phyloP scores from a whole-genome alignment of 2,797 vertebrate genomes.

The Lutjanus argentimaculatus region DNA sequence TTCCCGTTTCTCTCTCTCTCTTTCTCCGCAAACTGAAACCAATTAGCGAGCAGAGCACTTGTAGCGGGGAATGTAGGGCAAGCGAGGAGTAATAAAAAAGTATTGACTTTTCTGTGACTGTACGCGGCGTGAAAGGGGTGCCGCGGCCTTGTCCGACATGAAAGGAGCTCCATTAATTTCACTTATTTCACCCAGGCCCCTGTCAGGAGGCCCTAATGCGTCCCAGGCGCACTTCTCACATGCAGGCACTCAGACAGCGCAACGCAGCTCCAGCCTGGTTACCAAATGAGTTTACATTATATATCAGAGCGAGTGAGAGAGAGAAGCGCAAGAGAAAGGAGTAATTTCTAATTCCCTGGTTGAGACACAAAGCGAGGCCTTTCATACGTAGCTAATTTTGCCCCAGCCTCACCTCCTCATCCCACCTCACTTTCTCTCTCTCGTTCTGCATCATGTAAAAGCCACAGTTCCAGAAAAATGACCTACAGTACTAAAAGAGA shows the following conservation, averaged over 20 bases:
- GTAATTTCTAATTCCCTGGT: slow-evolving; percentile 86
- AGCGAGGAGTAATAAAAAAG: slow-evolving; percentile 94
- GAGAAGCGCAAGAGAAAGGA: slow-evolving; percentile 62
- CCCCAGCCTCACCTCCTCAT: slow-evolving; percentile 31
- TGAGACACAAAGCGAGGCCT: slow-evolving; percentile 79
- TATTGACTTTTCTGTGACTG: slow-evolving; percentile 96
- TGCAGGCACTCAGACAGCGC: slow-evolving; percentile 88
- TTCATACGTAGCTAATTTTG: slow-evolving; percentile 80
- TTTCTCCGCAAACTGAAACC: slow-evolving; percentile 90
- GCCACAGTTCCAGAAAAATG: slow-evolving; percentile 10
- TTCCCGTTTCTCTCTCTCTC: slow-evolving; percentile 75
- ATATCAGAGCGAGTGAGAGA: slow-evolving; percentile 76
- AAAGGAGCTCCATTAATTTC: slow-evolving; percentile 95
- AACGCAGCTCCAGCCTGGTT: slow-evolving; percentile 77
- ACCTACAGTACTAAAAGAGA: slow-evolving; percentile 3
- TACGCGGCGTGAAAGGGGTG: slow-evolving; percentile 92
- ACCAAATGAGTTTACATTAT: slow-evolving; percentile 90
- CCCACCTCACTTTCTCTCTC: slow-evolving; percentile 10
- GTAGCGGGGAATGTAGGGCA: slow-evolving; percentile 94
- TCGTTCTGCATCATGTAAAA: slow-evolving; percentile 40
- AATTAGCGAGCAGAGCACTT: slow-evolving; percentile 92
- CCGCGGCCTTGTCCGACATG: slow-evolving; percentile 92
- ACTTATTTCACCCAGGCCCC: slow-evolving; percentile 93
- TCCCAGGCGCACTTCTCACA: slow-evolving; percentile 90
- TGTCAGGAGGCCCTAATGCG: slow-evolving; percentile 92